Conservation (phyloP, 2,888 invertebrate genomes). For the Nipponacmea schrenckii region DNA sequence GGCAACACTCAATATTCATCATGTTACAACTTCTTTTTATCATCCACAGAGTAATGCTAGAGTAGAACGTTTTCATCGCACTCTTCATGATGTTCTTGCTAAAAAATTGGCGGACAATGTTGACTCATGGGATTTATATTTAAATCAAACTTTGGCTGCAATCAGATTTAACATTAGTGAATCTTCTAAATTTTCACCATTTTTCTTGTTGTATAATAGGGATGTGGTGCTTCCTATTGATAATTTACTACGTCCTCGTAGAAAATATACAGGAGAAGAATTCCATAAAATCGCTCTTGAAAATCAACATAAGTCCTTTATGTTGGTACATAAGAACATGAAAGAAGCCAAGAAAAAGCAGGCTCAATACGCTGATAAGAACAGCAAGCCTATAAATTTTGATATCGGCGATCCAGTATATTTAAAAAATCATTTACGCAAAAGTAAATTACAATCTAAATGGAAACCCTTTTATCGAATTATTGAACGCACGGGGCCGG, state of each 20-base stretch:
- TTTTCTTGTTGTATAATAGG: slow-evolving; percentile 8
- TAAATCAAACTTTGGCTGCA: slow-evolving; percentile 11
- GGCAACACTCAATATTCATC: slow-evolving; percentile 4
- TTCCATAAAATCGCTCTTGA: slow-evolving; percentile 4
- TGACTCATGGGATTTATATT: slow-evolving; percentile 11
- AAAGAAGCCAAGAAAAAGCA: neutral
- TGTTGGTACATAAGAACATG: slow-evolving; percentile 14
- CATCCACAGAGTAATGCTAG: slow-evolving; percentile 15
- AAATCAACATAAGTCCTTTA: no score
- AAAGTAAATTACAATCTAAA: slow-evolving; percentile 17
- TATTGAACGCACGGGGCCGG: slow-evolving; percentile 21
- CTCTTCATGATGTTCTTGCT: slow-evolving; percentile 13
- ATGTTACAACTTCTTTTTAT: slow-evolving; percentile 12
- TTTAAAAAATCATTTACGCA: slow-evolving; percentile 18
- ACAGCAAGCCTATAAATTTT: slow-evolving; percentile 2
- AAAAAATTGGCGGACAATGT: slow-evolving; percentile 13
- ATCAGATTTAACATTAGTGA: slow-evolving; percentile 11
- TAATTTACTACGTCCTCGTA: slow-evolving; percentile 4
- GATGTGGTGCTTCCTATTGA: slow-evolving; percentile 10
- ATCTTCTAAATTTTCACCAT: no score
- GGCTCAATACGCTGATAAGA: slow-evolving; percentile 1
- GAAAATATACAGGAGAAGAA: slow-evolving; percentile 4
- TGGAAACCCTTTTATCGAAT: slow-evolving; percentile 26
- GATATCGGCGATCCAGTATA: slow-evolving; percentile 26
- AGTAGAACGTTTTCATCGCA: slow-evolving; percentile 19